A percentile compares a stretch with the other conserved stretches of the same genome.
These are phyloP conservation scores for Drosophila repleta DNA, from an alignment of 1,140 invertebrate species.

Conservation along the genomic window DNA sequence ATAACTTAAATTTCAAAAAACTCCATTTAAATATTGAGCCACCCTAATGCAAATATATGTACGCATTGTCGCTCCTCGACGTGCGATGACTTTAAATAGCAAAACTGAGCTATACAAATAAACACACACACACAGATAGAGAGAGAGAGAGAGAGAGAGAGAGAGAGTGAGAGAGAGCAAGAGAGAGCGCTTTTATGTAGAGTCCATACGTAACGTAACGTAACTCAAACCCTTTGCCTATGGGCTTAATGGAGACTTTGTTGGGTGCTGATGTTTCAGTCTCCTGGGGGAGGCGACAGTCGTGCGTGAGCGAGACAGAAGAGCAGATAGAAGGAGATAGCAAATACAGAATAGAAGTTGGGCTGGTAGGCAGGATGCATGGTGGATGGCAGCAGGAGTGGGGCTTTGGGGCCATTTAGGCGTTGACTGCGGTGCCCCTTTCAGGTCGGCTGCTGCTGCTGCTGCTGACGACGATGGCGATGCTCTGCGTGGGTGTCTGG, in stretches of 20 bases:
- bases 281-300: conserved; percentile 8
- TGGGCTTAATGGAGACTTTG: conserved; percentile 46
- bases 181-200: conserved; percentile 21
- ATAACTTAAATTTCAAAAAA: not conserved
- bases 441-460: conserved; percentile 19
- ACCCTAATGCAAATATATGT: conserved; percentile 17
- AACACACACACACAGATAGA: conserved; percentile 3
- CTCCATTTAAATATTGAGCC: conserved; percentile 3
- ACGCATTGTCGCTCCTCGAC: not conserved
- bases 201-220: conserved; percentile 17
- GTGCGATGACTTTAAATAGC: conserved; percentile 14
- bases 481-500: conserved; percentile 24
- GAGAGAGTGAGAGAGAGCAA: not conserved
- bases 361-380: not conserved
- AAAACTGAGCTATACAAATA: conserved; percentile 26
- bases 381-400: not conserved
- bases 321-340: conserved; percentile 6
- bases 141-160: not conserved
- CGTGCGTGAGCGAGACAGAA: conserved; percentile 9
- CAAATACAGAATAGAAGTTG: conserved; percentile 3
- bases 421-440: conserved; percentile 19
- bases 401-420: conserved; percentile 8
- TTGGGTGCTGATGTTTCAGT: conserved; percentile 39
- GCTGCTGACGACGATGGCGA: conserved; percentile 20
- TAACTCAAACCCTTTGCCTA: conserved; percentile 41